Base-by-base conservation (phyloP, 2,113 vertebrate species). In the Dasyornis broadbenti region DNA sequence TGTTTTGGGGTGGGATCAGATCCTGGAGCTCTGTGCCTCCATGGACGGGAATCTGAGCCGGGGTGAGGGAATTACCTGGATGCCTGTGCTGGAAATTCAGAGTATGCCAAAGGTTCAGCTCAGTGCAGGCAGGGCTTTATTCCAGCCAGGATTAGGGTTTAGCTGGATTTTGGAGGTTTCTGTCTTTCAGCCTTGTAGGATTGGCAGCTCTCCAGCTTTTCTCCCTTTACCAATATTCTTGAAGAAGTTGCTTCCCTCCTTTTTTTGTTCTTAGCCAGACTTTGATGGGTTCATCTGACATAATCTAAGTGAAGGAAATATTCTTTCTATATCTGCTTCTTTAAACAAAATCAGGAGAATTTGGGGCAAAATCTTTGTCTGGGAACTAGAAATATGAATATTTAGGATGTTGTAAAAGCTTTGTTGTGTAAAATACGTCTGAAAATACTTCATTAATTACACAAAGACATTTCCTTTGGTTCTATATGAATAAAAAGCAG, bases 61-160 rank as follows among this genome's bases (percentile, higher is more conserved):
- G 37, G 33, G n/a, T n/a, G n/a, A 63, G 20, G 65, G 85, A 49
- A 57, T 35, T 6, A 2, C 11, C n/a, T 54, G 37, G 17, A 6
- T 33, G 35, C 16, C 50, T 20, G 39, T 26, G 30, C 52, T n/a
- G 75, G 30, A 49, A 64, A 42, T 56, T 2, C 75, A 27, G 65
- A 54, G 24, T 11, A 1, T 4, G 40, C 23, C 47, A 53, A 47
- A 56, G 17, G 2, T 35, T 50, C 17, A 44, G 14, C 7, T 59
- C 2, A 0, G 20, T 12, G 21, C 4, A 13, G 42, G 66, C 0
- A 4, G 33, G 24, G 28, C 3, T 82, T 82, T 52, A 8, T 52
- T 66, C 19, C 69, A 39, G 86, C 4, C 45, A 89, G 53, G 23
- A 37, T 73, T 33, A 37, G 44, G 53, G 22, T 47, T 26, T 13